A percentile compares a stretch with the other conserved stretches of the same genome.
phyloP scores from a whole-genome alignment of 2,888 invertebrate species.

The Chrysopilus asiliformis region DNA sequence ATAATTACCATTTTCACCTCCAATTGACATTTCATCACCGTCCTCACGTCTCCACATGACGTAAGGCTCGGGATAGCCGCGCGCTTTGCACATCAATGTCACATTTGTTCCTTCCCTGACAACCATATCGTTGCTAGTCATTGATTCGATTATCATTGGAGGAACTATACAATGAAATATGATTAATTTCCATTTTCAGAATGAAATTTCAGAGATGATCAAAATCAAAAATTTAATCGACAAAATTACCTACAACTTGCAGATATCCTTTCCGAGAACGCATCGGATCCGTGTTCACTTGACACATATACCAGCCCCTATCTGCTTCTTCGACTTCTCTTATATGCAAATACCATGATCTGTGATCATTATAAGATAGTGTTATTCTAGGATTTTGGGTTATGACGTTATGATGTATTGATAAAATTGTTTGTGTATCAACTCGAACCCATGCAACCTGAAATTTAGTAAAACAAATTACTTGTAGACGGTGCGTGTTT shows the following conservation, averaged over 20 bases:
- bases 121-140: constrained; percentile 85
- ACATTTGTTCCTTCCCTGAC: constrained; percentile 82
- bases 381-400: constrained; percentile 82
- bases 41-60: constrained; percentile 89
- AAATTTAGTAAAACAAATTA: too few species aligned
- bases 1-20: constrained; percentile 76
- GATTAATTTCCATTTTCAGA: background rate
- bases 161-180: constrained; percentile 50
- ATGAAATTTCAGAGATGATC: background rate
- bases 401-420: constrained; percentile 84
- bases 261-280: constrained; percentile 76
- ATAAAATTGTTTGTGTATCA: constrained; percentile 82
- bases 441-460: constrained; percentile 89
- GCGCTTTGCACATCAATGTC: constrained; percentile 74
- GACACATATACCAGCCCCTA: constrained; percentile 86
- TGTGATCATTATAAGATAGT: constrained; percentile 75
- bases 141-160: constrained; percentile 75
- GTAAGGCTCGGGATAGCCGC: constrained; percentile 80
- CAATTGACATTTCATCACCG: constrained; percentile 76
- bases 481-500: too few species aligned
- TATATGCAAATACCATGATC: constrained; percentile 84
- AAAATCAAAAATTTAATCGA: background rate
- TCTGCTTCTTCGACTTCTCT: constrained; percentile 77
- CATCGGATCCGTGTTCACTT: constrained; percentile 92
- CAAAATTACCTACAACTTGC: constrained; percentile 71